These are phyloP conservation scores for Drosophila borealis DNA, from an alignment of 2,888 invertebrate genomes.

Conservation along the genomic window DNA sequence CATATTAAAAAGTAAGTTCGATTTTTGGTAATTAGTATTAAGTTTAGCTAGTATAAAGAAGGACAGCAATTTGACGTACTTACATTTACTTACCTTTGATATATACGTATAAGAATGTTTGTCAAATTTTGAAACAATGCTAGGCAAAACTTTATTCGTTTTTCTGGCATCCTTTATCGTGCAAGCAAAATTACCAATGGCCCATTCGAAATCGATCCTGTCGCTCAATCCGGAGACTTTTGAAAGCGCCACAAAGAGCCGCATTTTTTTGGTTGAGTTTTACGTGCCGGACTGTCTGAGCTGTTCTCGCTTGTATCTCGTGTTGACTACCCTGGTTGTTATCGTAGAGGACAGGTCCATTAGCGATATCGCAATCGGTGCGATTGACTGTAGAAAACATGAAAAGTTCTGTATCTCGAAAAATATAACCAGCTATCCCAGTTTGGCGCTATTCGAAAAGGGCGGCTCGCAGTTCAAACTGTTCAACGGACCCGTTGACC, in stretches of 20 bases:
- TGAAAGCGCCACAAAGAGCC: not conserved
- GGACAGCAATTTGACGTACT: too few relatives aligned
- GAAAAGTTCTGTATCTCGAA: not conserved
- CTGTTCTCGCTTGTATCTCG: not conserved
- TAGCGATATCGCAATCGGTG: slow-evolving; percentile 4
- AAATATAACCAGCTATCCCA: slow-evolving; percentile 25
- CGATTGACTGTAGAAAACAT: not conserved
- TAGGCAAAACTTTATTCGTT: not conserved
- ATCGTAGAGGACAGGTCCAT: not conserved
- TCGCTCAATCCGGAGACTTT: not conserved
- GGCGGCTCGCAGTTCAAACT: not conserved
- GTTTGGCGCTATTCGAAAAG: slow-evolving; percentile 9
- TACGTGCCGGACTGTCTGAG: not conserved
- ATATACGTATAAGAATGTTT: not conserved
- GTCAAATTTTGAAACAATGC: slow-evolving; percentile 17
- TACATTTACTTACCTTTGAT: too few relatives aligned
- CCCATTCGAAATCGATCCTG: not conserved
- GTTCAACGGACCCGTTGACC: not conserved
- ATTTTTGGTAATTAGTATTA: too few relatives aligned
- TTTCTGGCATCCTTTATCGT: not conserved
- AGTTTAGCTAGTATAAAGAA: too few relatives aligned
- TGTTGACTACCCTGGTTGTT: not conserved
- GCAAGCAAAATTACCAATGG: not conserved
- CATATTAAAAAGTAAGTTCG: too few relatives aligned
- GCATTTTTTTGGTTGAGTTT: not conserved